Conservation (phyloP, 1,140 invertebrate genomes). For the Anastrepha obliqua region DNA sequence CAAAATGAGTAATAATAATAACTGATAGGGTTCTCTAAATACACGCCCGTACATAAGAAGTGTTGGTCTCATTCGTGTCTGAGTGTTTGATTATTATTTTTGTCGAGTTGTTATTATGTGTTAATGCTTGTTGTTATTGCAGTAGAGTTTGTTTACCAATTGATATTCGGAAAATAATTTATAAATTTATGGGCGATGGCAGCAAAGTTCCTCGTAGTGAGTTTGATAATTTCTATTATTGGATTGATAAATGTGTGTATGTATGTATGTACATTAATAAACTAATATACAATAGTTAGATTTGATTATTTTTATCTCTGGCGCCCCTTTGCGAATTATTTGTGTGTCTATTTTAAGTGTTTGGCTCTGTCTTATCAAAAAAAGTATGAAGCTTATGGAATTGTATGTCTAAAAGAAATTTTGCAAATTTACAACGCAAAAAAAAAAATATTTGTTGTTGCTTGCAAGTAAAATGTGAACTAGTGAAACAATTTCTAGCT, state of each 20-base stretch:
- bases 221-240: background rate
- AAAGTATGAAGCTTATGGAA: too few relatives aligned
- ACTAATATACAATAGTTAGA: too few relatives aligned
- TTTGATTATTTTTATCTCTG: too few relatives aligned
- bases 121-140: background rate
- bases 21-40: background rate
- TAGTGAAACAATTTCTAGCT: too few relatives aligned
- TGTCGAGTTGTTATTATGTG: background rate
- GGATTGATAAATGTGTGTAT: background rate
- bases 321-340: too few relatives aligned
- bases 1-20: background rate
- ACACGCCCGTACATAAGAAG: background rate
- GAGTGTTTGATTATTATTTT: constrained; percentile 4
- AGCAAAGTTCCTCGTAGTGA: background rate
- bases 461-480: too few relatives aligned
- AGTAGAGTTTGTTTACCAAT: constrained; percentile 7
- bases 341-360: too few relatives aligned
- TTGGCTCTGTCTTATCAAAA: too few relatives aligned
- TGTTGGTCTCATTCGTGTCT: background rate
- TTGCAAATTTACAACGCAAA: too few relatives aligned
- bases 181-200: background rate
- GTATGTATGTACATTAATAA: background rate
- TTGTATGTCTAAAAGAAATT: too few relatives aligned
- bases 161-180: constrained; percentile 13
- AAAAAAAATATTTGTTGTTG: too few relatives aligned